Evolutionary conservation across 2,888 invertebrate species (phyloP).

Genomic region (Lochmaea capreae): DNA sequence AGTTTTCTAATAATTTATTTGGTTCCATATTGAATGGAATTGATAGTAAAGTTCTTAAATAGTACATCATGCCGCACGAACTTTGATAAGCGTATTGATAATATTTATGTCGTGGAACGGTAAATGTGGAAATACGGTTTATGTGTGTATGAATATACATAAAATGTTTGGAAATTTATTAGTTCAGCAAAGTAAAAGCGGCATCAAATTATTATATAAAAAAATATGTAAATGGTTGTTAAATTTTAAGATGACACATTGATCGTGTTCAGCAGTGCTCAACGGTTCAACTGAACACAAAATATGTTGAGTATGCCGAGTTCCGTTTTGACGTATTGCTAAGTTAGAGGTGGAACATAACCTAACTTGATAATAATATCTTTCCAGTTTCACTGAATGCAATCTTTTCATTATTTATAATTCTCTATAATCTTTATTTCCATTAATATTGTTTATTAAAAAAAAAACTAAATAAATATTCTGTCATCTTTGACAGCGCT

Average conservation of each 20-base stretch:
- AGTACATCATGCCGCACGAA: conserved; percentile 33
- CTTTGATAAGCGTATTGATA: conserved; percentile 26
- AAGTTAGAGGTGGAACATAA: no score
- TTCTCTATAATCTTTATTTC: no score
- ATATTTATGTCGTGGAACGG: conserved; percentile 24
- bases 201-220: not conserved
- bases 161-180: not conserved
- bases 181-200: not conserved
- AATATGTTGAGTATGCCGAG: no score
- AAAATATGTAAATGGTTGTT: not conserved
- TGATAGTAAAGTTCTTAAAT: conserved; percentile 28
- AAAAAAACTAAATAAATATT: no score
- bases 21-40: conserved; percentile 23
- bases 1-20: conserved; percentile 8
- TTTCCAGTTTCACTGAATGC: no score
- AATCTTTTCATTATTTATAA: no score
- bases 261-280: not conserved
- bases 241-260: not conserved
- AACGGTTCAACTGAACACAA: no score
- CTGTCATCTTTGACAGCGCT: no score
- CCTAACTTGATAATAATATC: no score
- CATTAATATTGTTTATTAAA: no score
- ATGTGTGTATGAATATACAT: not conserved
- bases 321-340: no score
- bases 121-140: conserved; percentile 22